phyloP scores from a whole-genome alignment of 2,797 vertebrate genomes.

The Onychomys arenicola region DNA sequence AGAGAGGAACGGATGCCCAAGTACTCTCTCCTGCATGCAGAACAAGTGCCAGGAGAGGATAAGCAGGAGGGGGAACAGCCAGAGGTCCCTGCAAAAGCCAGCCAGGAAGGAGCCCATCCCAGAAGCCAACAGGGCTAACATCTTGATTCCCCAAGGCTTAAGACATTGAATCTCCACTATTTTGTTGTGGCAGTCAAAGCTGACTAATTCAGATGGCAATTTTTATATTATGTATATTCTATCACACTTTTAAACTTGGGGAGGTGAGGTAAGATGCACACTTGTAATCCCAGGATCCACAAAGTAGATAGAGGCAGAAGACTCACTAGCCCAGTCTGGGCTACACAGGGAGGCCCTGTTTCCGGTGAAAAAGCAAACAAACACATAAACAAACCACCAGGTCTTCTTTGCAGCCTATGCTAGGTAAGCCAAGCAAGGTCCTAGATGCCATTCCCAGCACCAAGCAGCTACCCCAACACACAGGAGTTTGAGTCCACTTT shows the following conservation, averaged over 20 bases:
- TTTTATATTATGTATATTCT: neutral
- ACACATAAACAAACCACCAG: neutral
- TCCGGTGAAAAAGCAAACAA: neutral
- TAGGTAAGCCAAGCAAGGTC: neutral
- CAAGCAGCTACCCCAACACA: neutral
- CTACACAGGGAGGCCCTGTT: neutral
- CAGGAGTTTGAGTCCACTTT: neutral
- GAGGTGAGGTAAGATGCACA: neutral
- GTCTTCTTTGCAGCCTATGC: neutral
- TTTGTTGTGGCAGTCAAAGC: neutral
- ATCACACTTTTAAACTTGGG: neutral
- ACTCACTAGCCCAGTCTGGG: neutral
- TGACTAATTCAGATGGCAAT: neutral
- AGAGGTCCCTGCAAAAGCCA: neutral
- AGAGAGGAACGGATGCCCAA: neutral
- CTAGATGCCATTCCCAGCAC: neutral
- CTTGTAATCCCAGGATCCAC: neutral
- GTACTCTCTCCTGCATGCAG: neutral
- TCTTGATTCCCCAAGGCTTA: neutral
- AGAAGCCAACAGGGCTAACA: neutral
- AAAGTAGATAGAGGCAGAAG: neutral
- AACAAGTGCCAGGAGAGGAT: neutral
- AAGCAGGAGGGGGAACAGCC: neutral
- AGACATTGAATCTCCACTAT: neutral
- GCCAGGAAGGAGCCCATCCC: neutral